A percentile compares a stretch with the other conserved stretches of the same genome.
These are phyloP conservation scores for Lasioglossum marginatum DNA, from an alignment of 2,888 invertebrate species.

Conservation along the genomic window DNA sequence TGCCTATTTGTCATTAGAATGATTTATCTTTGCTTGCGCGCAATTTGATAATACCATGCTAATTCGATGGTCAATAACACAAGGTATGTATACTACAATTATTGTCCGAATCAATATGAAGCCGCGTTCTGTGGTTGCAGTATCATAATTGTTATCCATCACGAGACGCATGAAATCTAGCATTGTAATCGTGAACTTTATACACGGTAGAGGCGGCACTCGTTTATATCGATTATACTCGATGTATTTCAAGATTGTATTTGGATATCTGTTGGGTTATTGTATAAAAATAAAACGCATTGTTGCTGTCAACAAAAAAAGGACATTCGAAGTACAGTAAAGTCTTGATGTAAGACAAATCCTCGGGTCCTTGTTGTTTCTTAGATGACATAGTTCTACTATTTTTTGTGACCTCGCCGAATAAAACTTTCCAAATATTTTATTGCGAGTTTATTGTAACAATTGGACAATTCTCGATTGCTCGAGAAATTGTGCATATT, in stretches of 20 bases:
- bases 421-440: too few relatives aligned
- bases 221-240: conserved; percentile 29
- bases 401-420: too few relatives aligned
- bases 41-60: conserved; percentile 54
- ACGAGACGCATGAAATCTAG: conserved; percentile 60
- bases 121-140: conserved; percentile 31
- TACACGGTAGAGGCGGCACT: not conserved
- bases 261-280: not conserved
- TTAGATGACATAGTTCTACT: too few relatives aligned
- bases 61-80: conserved; percentile 66
- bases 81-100: conserved; percentile 50
- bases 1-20: conserved; percentile 23
- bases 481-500: too few relatives aligned
- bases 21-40: conserved; percentile 41
- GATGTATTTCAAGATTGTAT: not conserved
- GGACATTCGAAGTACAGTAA: not conserved
- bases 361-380: too few relatives aligned
- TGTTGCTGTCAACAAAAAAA: not conserved
- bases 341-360: too few relatives aligned
- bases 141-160: conserved; percentile 61
- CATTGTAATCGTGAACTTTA: not conserved
- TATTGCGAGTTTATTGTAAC: too few relatives aligned
- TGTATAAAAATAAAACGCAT: not conserved
- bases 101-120: conserved; percentile 54
- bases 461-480: too few relatives aligned